Percentiles rank a stretch among this genome's conserved stretches.
Conservation (phyloP, 2,113 vertebrate genomes). For the Poeciliopsis prolifica region DNA sequence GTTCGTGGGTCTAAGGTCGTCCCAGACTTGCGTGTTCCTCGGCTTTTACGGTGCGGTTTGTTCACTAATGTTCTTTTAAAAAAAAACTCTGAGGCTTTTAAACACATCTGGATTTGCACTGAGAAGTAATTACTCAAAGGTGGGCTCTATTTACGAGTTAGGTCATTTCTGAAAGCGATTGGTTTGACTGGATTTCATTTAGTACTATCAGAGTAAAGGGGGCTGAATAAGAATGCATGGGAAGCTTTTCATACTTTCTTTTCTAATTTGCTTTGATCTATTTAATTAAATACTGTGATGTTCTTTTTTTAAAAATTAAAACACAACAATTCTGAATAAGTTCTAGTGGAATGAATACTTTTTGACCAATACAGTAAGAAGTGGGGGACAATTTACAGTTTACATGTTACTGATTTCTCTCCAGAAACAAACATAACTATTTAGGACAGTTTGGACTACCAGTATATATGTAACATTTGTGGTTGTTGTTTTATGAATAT, state of each 20-base stretch:
- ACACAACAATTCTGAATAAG: not conserved
- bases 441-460: slow-evolving; percentile 6
- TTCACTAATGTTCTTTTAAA: not conserved
- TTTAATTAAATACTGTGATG: not conserved
- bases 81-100: not conserved
- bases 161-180: not conserved
- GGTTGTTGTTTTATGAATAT: slow-evolving; percentile 44
- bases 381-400: not conserved
- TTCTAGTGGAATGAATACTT: not conserved
- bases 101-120: not conserved
- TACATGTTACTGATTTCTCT: slow-evolving; percentile 12
- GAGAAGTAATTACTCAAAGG: not conserved
- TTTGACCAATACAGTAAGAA: not conserved
- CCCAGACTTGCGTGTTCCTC: not conserved
- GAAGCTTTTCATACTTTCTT: not conserved
- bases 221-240: no score
- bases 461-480: slow-evolving; percentile 7
- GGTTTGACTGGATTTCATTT: not conserved
- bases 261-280: not conserved
- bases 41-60: not conserved
- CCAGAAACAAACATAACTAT: slow-evolving; percentile 24
- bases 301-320: not conserved
- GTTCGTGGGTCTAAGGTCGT: not conserved
- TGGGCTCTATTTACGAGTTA: not conserved
- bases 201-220: not conserved